Evolutionary conservation across 2,113 vertebrate genomes (phyloP).

Genomic region (Macquaria ambigua): DNA sequence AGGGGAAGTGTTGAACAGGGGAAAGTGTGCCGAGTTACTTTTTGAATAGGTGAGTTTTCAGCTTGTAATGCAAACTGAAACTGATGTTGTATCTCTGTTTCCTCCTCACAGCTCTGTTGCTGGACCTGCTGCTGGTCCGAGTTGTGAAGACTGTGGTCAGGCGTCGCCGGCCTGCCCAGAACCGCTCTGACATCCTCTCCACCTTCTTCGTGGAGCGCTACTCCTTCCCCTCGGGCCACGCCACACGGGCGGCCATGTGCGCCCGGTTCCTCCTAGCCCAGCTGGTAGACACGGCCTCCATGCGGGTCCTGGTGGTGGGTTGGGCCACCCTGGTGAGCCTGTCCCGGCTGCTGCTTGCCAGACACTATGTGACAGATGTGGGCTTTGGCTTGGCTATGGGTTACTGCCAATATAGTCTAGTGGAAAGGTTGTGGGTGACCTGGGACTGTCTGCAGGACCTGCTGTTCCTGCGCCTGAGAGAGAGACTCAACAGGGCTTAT

Average conservation of each 20-base stretch:
- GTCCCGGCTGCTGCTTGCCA: constrained; percentile 90
- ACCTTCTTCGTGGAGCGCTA: constrained; percentile 91
- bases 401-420: constrained; percentile 88
- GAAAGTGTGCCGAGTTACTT: background rate
- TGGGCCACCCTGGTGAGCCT: constrained; percentile 89
- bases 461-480: constrained; percentile 79
- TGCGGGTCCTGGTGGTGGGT: constrained; percentile 88
- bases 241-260: constrained; percentile 89
- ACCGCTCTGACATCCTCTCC: constrained; percentile 92
- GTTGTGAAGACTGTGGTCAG: constrained; percentile 88
- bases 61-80: background rate
- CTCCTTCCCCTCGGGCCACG: constrained; percentile 92
- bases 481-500: constrained; percentile 63
- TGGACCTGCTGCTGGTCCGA: constrained; percentile 89
- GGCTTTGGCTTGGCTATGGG: constrained; percentile 90
- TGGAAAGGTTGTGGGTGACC: constrained; percentile 91
- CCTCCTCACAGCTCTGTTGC: constrained; percentile 83
- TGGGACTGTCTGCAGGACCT: constrained; percentile 84
- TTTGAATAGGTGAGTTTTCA: background rate
- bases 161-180: constrained; percentile 88
- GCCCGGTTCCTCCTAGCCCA: constrained; percentile 90
- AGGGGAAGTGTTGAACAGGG: background rate
- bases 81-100: background rate
- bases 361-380: constrained; percentile 92
- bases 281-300: constrained; percentile 87